These are phyloP conservation scores for Misgurnus mizolepis DNA, from an alignment of 2,113 vertebrate species.

Conservation along the genomic window DNA sequence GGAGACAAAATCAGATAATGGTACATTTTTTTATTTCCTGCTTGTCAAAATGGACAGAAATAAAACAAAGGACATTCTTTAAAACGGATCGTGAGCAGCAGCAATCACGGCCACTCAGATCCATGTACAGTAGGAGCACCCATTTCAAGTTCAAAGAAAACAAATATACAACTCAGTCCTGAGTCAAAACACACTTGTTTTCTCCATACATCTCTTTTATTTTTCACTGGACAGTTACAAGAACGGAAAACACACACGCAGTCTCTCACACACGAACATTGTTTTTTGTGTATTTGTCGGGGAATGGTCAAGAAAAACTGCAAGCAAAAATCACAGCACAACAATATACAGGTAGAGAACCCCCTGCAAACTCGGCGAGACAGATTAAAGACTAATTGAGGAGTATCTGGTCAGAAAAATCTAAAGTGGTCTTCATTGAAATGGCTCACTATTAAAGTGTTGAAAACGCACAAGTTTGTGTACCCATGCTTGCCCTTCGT, in stretches of 20 bases:
- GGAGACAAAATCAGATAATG: slow-evolving; percentile 10
- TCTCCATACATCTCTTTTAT: slow-evolving; percentile 40
- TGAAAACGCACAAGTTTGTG: neutral
- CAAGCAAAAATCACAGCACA: slow-evolving; percentile 76
- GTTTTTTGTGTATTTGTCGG: slow-evolving; percentile 2
- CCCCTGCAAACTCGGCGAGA: slow-evolving; percentile 46
- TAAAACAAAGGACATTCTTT: slow-evolving; percentile 52
- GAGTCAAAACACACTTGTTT: slow-evolving; percentile 42
- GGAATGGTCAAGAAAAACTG: slow-evolving; percentile 45
- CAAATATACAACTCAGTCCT: slow-evolving; percentile 35
- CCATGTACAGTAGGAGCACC: slow-evolving; percentile 56
- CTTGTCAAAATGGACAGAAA: slow-evolving; percentile 69
- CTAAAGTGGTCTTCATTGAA: neutral
- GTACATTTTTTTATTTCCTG: slow-evolving; percentile 71
- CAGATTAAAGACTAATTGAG: slow-evolving; percentile 30
- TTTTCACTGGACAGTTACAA: slow-evolving; percentile 53
- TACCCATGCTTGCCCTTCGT: neutral
- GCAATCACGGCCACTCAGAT: neutral
- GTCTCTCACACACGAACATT: slow-evolving; percentile 41
- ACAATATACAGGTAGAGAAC: slow-evolving; percentile 70
- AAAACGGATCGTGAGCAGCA: slow-evolving; percentile 20
- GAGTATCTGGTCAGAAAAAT: neutral
- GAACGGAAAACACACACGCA: slow-evolving; percentile 51
- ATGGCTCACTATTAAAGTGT: slow-evolving; percentile 9
- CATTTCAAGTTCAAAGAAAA: slow-evolving; percentile 72